Evolutionary conservation across 2,113 vertebrate genomes (phyloP), one percentile per base, ranked within the genome.

Genomic region (Smithornis capensis): DNA sequence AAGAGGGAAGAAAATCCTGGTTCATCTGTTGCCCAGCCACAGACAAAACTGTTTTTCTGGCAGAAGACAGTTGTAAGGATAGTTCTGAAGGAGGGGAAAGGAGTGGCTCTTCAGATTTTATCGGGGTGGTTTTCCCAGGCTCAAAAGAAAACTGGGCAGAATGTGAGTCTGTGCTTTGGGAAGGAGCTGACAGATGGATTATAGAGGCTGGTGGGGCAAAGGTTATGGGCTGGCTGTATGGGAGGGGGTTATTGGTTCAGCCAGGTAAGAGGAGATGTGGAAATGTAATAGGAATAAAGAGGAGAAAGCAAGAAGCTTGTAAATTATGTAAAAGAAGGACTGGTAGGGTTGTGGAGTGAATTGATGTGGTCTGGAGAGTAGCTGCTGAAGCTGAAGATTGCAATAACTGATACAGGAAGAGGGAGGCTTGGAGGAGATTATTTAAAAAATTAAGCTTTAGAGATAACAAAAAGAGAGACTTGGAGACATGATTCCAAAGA

Each of bases 81-180:
- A 23, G 62, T 62, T 94, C 6, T 35, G 89, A 56, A 83, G 75
- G 76, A 92, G 81, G 89, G 79, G 92, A 47, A 92, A 95, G 93
- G 95, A 91, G 95, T 77, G 91, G 91, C 89, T 92, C 53, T 1
- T 49, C 62, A 94, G 91, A 95, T 95, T 89, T 94, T 96, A 94
- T 92, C 93, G 0, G 65, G 70, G 50, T 76, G 89, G 89, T 82
- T 94, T 97, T 96, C 92, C 94, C 92, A 95, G 86, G 60, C 94
- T 90, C 62, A 14, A 33, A 74, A 92, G 89, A 31, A 64, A 76
- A 33, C 37, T 38, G 53, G 57, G 82, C 74, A 87, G 90, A 74
- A 74, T 31, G 29, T 5, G 55, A 89, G 74, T 9, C 37, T 82
- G 82, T 1, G 14, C 67, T 27, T 23, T 13, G 88, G 75, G 84